phyloP scores from a whole-genome alignment of 92 coral and sea anemone genomes.

The Paragorgia papillata region DNA sequence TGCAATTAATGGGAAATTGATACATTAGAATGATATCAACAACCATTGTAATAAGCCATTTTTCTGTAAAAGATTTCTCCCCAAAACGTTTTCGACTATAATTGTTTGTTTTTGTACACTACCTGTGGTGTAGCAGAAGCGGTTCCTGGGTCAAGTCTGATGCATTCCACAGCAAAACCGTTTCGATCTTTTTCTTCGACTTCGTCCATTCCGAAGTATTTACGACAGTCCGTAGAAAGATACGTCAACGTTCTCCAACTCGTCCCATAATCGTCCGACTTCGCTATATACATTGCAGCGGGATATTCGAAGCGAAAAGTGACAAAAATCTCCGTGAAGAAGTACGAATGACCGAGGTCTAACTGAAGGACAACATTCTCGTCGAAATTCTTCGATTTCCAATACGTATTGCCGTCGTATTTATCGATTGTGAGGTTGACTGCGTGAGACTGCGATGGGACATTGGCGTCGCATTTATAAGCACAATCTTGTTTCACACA shows the following conservation, averaged over 20 bases:
- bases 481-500: constrained; percentile 56
- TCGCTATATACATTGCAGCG: constrained; percentile 85
- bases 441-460: constrained; percentile 47
- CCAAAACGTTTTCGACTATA: too few relatives aligned
- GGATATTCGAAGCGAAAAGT: constrained; percentile 79
- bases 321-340: constrained; percentile 66
- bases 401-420: constrained; percentile 52
- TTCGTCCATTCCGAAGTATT: constrained; percentile 72
- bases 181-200: constrained; percentile 59
- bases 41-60: too few relatives aligned
- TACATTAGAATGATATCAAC: too few relatives aligned
- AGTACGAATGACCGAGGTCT: constrained; percentile 67
- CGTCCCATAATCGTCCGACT: constrained; percentile 76
- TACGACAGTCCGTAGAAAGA: constrained; percentile 69
- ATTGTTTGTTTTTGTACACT: constrained; percentile 11
- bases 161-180: constrained; percentile 73
- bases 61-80: too few relatives aligned
- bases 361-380: constrained; percentile 75
- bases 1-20: too few relatives aligned
- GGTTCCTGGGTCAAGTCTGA: constrained; percentile 57
- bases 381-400: constrained; percentile 86
- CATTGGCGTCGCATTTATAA: constrained; percentile 66
- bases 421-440: constrained; percentile 65
- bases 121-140: not conserved
- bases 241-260: constrained; percentile 60